Base-by-base conservation (phyloP, 2,113 vertebrate genomes). In the Pheucticus melanocephalus region DNA sequence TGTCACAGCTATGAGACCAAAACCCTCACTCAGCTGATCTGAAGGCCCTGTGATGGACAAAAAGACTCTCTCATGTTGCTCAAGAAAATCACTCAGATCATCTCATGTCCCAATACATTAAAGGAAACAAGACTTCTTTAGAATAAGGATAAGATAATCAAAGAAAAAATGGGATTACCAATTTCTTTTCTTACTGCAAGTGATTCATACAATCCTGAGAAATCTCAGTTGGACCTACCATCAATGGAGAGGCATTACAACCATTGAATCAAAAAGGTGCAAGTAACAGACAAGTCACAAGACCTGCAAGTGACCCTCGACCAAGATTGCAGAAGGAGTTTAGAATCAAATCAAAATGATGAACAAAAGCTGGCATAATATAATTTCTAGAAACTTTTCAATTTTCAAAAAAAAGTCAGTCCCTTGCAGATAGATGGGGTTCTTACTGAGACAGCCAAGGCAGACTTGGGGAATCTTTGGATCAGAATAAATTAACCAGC, bases 261-360 rank as follows among this genome's bases (percentile, higher is more conserved):
- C 21, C 35, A 39, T 3, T 35, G 78, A 30, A 40, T 19, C 37
- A 53, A 77, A 76, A 51, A 76, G 4, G 11, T 57, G 9, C n/a
- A 48, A 71, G n/a, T 33, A 61, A 57, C 1, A 28, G 10, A 66
- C 2, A 6, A 72, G 10, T 53, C 31, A 83, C 11, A 59, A 66
- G 13, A 45, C 19, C n/a, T 6, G 10, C 23, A 63, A 61, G n/a
- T 21, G 12, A 61, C 40, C 17, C 15, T 75, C 0, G 0, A 42
- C 3, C 9, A 63, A 48, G 31, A 59, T 12, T 10, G 48, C 31
- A 72, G 31, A 33, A 53, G 57, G 21, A 61, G 13, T 47, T 80
- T 66, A 61, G 80, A 90, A 76, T 10, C 47, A 83, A 80, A 61
- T 10, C 30, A 83, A 94, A 86, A 42, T 2, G 1, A 53, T 28